phyloP scores from a whole-genome alignment of 2,888 invertebrate genomes.

The Nipponacmea schrenckii region DNA sequence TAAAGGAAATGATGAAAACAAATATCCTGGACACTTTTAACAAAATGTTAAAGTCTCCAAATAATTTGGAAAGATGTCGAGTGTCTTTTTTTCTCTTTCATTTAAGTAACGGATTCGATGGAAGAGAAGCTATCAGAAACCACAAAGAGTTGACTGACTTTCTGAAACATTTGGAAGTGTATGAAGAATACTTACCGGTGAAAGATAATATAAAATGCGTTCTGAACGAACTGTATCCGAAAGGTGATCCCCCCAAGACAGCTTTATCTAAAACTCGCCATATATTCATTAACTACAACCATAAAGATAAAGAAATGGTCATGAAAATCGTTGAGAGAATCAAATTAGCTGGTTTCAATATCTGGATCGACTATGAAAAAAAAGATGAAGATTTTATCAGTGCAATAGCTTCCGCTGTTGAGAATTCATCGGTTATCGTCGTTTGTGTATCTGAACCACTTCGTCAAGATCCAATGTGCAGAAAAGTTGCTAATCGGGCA shows the following conservation, averaged over 20 bases:
- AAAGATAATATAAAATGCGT: not conserved
- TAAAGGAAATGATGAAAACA: not conserved
- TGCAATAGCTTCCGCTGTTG: not conserved
- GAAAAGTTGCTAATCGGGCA: not conserved
- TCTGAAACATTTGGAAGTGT: not conserved
- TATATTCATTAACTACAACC: not conserved
- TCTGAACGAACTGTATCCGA: not conserved
- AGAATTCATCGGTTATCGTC: not conserved
- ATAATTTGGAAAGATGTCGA: not conserved
- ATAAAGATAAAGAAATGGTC: not conserved
- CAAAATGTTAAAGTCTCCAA: not conserved
- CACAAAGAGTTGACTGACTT: not conserved
- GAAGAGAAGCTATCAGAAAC: not conserved
- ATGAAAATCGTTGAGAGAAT: not conserved
- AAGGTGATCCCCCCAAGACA: too few relatives aligned
- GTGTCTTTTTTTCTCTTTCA: not conserved
- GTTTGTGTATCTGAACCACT: not conserved
- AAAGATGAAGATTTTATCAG: not conserved
- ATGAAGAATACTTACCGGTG: not conserved
- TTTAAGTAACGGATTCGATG: too few relatives aligned
- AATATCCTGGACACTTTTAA: not conserved
- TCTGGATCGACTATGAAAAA: not conserved
- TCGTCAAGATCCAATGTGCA: not conserved
- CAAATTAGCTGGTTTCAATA: not conserved
- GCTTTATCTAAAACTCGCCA: not conserved